Evolutionary conservation across 2,113 vertebrate genomes (phyloP), one percentile per base, ranked within the genome.

Genomic region (Acinonyx jubatus): DNA sequence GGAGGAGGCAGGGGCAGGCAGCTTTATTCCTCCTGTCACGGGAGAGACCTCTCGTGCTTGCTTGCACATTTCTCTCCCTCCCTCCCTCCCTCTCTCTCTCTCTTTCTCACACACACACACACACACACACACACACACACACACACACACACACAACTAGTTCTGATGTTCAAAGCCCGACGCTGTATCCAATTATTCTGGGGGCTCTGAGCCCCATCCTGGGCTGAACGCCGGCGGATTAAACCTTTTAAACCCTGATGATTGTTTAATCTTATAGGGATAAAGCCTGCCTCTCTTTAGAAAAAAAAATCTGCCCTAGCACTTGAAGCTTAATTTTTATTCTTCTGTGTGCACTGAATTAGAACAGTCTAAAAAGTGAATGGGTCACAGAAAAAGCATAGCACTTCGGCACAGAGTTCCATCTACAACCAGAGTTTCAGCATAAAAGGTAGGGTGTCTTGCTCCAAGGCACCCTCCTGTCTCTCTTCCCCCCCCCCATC

Each of bases 161-260:
- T 95, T 97, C 79, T 68, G 69, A 96, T 88, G 78, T 89, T 91
- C 96, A 91, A 97, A 97, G 97, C 87, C 89, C 0, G 18, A 97
- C 95, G 98, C 98, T 98, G 98, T 95, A 97, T 98, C 98, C 98
- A 98, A 98, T 98, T 99, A 98, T 88, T 95, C 63, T 97, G 89
- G 96, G 98, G 98, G 94, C 96, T 98, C 69, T 15, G 96, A 97
- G 98, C 97, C 55, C 85, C 80, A 73, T 78, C 36, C 90, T 91
- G 69, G 79, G 80, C 82, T 96, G 98, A 97, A 98, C 96, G 98
- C 97, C 98, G 97, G 91, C 96, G 98, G 98, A 99, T 98, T 99
- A 99, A 99, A 97, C 97, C 96, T 98, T 98, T 98, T 98, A 98
- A 99, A 96, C 97, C 98, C 98, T 11, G 92, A 98, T 97, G 98